Conservation (phyloP, 2,797 vertebrate species). For the Megalops cyprinoides region DNA sequence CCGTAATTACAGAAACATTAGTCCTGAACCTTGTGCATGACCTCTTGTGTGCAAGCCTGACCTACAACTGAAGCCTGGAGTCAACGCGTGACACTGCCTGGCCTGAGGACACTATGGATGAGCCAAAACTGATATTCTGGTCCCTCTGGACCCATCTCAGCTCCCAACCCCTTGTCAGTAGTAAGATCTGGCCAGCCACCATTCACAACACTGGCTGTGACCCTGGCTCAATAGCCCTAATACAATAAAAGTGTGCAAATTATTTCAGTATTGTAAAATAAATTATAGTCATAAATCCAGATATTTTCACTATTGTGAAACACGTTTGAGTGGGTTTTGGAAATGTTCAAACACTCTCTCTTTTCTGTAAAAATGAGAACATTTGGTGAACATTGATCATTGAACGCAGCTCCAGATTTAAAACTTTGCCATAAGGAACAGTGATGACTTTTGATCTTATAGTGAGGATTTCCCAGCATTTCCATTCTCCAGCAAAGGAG, state of each 20-base stretch:
- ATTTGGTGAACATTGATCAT: neutral
- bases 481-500: neutral
- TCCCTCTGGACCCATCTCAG: neutral
- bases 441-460: neutral
- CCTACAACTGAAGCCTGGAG: constrained; percentile 1
- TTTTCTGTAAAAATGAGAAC: neutral
- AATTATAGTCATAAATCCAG: too few relatives aligned
- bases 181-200: neutral
- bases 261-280: neutral
- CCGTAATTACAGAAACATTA: constrained; percentile 27
- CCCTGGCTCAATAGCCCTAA: too few relatives aligned
- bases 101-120: neutral
- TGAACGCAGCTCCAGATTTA: neutral
- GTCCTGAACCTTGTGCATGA: neutral
- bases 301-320: too few relatives aligned
- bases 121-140: neutral
- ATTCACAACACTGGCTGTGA: neutral
- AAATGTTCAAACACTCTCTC: neutral
- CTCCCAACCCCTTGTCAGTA: neutral
- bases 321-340: neutral
- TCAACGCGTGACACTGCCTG: neutral
- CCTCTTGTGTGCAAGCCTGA: neutral
- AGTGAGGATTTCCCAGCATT: neutral
- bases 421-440: neutral
- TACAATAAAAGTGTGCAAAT: neutral